These are phyloP conservation scores for Manduca sexta DNA, from an alignment of 1,140 invertebrate genomes.

Conservation along the genomic window DNA sequence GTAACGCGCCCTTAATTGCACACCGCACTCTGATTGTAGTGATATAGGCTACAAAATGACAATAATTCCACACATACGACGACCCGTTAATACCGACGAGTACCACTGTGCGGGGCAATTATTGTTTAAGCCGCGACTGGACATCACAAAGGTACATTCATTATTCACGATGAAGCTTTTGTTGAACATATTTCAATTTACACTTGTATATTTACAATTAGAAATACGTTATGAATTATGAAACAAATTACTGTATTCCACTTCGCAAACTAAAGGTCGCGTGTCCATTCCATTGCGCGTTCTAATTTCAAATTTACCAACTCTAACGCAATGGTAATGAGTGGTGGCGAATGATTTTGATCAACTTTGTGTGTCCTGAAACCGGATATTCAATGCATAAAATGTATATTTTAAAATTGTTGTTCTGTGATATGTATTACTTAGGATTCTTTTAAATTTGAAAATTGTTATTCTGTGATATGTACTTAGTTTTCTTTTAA, in stretches of 20 bases:
- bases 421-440: too few relatives aligned
- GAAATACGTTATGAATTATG: background rate
- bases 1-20: background rate
- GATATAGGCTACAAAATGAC: background rate
- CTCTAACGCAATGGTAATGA: too few relatives aligned
- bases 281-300: too few relatives aligned
- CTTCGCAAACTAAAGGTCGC: too few relatives aligned
- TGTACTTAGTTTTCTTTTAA: too few relatives aligned
- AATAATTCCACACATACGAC: background rate
- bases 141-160: background rate
- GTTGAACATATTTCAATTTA: slow-evolving; percentile 1
- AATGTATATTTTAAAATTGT: too few relatives aligned
- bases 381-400: too few relatives aligned
- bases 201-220: background rate
- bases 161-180: background rate
- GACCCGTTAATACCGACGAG: background rate
- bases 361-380: too few relatives aligned
- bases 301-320: too few relatives aligned
- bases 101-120: background rate
- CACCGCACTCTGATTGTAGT: background rate
- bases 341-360: too few relatives aligned
- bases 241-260: background rate
- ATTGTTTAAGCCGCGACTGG: background rate
- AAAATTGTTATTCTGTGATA: too few relatives aligned
- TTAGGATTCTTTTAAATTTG: too few relatives aligned